Evolutionary conservation across 2,797 vertebrate genomes (phyloP), one percentile per base, ranked within the genome.

Genomic region (Tapera naevia): DNA sequence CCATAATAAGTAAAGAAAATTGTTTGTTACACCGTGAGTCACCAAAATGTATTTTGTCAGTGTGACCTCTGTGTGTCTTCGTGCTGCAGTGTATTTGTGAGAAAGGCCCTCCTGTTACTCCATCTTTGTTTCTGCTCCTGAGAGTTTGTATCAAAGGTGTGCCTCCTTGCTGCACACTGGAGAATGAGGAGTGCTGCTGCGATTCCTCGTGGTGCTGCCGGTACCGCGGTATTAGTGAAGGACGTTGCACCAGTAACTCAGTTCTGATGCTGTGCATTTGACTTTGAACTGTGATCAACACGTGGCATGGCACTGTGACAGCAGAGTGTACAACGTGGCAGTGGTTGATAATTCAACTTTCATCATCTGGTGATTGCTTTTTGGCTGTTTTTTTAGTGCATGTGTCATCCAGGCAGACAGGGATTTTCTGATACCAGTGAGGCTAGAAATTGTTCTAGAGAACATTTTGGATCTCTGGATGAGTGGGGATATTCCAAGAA

Each of bases 21-120:
- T 61, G 3, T 56, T 82, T 35, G 21, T 43, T 70, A 25, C 64
- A 58, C 57, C 37, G 9, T 27, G 66, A 62, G 27, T 88, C 45
- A 50, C 6, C 2, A 7, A 41, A 86, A 64, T 4, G 0, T 45
- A 32, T 53, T 71, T 54, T 30, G 27, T 69, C 37, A 17, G 0
- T 88, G 23, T 74, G 61, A 86, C 16, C 19, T 93, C 39, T 46
- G 12, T 25, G 2, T 6, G 16, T 61, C 39, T 78, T 78, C 25
- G 7, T 79, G 30, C 41, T 78, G 57, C 28, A 60, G 25, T 30
- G 7, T 73, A 10, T 75, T 84, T 90, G 7, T 76, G 48, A 56
- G 51, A 62, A 70, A 92, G 30, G 43, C 17, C 24, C 14, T 80
- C n/a, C 37, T 86, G 37, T 71, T 57, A 50, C 11, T 89, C 86